phyloP scores from a whole-genome alignment of 2,888 invertebrate species.

The Hirtodrosophila duncani region DNA sequence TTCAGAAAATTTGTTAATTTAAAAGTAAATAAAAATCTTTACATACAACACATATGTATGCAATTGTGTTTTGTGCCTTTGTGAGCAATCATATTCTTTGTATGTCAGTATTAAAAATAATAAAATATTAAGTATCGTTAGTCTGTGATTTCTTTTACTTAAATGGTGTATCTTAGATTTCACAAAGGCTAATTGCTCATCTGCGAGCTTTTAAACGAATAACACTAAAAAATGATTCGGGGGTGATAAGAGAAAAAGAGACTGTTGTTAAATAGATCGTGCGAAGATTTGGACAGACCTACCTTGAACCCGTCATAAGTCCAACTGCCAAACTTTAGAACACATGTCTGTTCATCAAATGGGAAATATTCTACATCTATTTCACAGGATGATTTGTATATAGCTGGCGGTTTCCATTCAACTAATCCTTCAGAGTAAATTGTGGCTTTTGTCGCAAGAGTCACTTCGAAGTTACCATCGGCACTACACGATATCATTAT shows the following conservation, averaged over 20 bases:
- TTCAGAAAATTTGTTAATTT: too few species aligned
- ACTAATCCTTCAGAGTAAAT: constrained; percentile 95
- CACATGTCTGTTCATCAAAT: constrained; percentile 97
- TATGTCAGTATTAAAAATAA: neutral
- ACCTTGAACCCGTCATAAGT: constrained; percentile 98
- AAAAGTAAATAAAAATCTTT: too few species aligned
- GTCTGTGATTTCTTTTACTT: constrained; percentile 35
- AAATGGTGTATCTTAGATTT: constrained; percentile 24
- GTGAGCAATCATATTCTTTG: too few species aligned
- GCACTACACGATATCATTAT: constrained; percentile 83
- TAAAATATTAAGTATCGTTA: constrained; percentile 27
- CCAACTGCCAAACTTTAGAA: constrained; percentile 98
- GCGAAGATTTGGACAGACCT: constrained; percentile 78
- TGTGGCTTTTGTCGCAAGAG: constrained; percentile 95
- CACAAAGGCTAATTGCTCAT: constrained; percentile 27
- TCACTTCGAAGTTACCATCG: constrained; percentile 97
- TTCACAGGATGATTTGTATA: constrained; percentile 98
- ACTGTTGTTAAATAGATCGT: constrained; percentile 31
- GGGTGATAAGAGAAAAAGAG: constrained; percentile 19
- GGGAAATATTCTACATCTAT: constrained; percentile 98
- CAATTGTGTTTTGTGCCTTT: too few species aligned
- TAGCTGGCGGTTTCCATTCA: constrained; percentile 98
- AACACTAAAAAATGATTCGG: constrained; percentile 21
- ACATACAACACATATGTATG: too few species aligned
- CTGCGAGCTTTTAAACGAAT: constrained; percentile 22